A percentile compares a stretch with the other conserved stretches of the same genome.
Evolutionary conservation across 2,113 vertebrate genomes (phyloP).

Genomic region (Australoheros scitulus): DNA sequence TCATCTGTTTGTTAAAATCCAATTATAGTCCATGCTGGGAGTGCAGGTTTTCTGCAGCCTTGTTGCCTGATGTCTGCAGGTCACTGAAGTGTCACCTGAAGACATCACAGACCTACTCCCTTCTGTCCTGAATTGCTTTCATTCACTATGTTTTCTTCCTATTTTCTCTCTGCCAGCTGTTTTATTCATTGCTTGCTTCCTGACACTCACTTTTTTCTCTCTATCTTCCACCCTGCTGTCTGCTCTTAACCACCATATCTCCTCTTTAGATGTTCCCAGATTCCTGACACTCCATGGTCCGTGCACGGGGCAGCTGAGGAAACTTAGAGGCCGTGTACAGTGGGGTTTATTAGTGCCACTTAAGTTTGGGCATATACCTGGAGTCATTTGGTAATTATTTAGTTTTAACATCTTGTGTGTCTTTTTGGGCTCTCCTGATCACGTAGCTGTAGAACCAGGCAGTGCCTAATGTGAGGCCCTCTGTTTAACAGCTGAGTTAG

Average conservation of each 20-base stretch:
- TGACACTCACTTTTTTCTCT: not conserved
- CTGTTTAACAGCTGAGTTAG: not conserved
- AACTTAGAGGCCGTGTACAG: not conserved
- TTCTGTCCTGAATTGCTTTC: not conserved
- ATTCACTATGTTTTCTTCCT: not conserved
- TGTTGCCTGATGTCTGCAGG: not conserved
- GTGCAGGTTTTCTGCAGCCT: not conserved
- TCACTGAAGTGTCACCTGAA: slow-evolving; percentile 37
- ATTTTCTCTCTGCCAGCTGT: not conserved
- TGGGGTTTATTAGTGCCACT: not conserved
- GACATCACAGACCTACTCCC: not conserved
- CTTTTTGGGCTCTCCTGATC: not conserved
- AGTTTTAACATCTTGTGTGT: not conserved
- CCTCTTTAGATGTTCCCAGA: slow-evolving; percentile 31
- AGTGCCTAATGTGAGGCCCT: slow-evolving; percentile 15
- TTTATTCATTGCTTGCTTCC: not conserved
- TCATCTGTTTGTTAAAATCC: slow-evolving; percentile 39
- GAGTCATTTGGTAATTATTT: not conserved
- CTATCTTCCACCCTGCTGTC: not conserved
- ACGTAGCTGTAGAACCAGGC: not conserved
- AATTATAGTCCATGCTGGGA: slow-evolving; percentile 19
- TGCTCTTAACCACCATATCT: not conserved
- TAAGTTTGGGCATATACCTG: not conserved
- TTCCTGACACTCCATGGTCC: slow-evolving; percentile 57
- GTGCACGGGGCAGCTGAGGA: slow-evolving; percentile 11